Conservation (phyloP, 2,113 vertebrate genomes). For the Aegithalos caudatus region DNA sequence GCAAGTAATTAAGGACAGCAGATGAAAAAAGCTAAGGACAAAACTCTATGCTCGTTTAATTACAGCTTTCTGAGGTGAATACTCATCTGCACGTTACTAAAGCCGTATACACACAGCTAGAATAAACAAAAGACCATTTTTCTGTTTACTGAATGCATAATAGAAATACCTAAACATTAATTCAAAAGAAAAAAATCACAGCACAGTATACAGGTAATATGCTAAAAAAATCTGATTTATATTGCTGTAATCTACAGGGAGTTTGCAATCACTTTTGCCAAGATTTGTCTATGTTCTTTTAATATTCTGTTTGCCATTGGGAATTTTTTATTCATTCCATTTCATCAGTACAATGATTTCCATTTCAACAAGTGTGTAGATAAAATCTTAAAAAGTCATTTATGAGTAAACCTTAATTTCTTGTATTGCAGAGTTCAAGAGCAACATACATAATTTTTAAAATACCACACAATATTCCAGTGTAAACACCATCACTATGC, state of each 20-base stretch:
- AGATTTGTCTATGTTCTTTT: background rate
- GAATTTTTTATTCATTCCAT: background rate
- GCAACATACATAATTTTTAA: background rate
- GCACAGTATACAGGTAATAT: background rate
- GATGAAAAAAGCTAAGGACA: background rate
- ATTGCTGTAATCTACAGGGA: background rate
- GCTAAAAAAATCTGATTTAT: background rate
- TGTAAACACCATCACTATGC: background rate
- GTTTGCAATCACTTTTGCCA: background rate
- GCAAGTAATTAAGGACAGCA: background rate
- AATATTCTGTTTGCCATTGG: background rate
- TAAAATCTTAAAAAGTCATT: background rate
- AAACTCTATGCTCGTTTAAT: background rate
- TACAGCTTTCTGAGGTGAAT: background rate
- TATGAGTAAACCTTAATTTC: slow-evolving; percentile 5
- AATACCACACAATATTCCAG: background rate
- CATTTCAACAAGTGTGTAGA: background rate
- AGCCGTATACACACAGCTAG: background rate
- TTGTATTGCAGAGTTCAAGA: background rate
- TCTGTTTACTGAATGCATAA: background rate
- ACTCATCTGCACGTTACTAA: background rate
- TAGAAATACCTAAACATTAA: background rate
- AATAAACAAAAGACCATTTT: background rate
- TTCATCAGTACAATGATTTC: background rate
- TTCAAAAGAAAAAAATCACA: background rate